These are phyloP conservation scores for Hippopotamyrus pictus DNA, from an alignment of 2,797 vertebrate genomes.

Conservation along the genomic window DNA sequence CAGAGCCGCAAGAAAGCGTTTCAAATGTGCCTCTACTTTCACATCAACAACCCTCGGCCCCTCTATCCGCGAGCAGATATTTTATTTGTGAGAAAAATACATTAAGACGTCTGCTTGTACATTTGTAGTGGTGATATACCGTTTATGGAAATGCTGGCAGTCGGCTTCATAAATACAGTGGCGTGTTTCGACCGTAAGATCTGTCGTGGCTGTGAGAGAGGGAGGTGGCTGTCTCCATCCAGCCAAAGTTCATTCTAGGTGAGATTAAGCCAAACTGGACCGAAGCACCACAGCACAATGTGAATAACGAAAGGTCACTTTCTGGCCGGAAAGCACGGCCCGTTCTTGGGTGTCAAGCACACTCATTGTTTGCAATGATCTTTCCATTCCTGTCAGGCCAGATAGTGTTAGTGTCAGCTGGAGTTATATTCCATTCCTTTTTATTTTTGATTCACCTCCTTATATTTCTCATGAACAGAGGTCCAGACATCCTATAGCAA, in stretches of 20 bases:
- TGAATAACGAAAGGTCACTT: slow-evolving; percentile 27
- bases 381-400: background rate
- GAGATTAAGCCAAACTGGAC: background rate
- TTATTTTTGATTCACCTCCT: background rate
- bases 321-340: slow-evolving; percentile 18
- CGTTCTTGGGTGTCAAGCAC: slow-evolving; percentile 36
- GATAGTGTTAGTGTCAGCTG: background rate
- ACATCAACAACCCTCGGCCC: background rate
- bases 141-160: background rate
- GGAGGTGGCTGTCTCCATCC: background rate
- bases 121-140: background rate
- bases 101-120: background rate
- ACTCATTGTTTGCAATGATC: slow-evolving; percentile 41
- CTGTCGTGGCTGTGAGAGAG: background rate
- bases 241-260: background rate
- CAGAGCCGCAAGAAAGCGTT: background rate
- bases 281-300: background rate
- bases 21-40: slow-evolving; percentile 5
- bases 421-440: background rate
- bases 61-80: background rate
- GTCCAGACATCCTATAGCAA: background rate
- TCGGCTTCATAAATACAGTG: background rate
- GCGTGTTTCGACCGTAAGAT: background rate
- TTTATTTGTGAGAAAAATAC: background rate
- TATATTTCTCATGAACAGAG: background rate